These are phyloP conservation scores for Gallinago paraguaiae DNA, from an alignment of 2,113 vertebrate genomes.

Conservation along the genomic window DNA sequence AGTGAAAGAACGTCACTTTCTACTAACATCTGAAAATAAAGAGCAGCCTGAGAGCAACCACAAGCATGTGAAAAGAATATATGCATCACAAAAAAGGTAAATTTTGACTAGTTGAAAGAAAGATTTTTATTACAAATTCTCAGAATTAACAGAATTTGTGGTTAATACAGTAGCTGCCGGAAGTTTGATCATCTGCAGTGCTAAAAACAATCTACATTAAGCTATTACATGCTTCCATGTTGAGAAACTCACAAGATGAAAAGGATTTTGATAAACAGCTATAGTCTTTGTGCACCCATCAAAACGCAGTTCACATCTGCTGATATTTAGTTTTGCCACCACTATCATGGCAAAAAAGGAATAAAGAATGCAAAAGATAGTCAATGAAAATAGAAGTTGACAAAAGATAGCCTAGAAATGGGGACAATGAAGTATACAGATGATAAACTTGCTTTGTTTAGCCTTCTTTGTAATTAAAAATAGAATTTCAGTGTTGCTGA, in stretches of 20 bases:
- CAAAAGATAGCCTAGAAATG: neutral
- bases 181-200: slow-evolving; percentile 21
- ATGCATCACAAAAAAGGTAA: neutral
- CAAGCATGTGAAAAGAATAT: neutral
- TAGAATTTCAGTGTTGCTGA: neutral
- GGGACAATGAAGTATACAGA: neutral
- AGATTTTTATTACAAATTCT: neutral
- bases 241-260: slow-evolving; percentile 38
- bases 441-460: neutral
- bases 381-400: neutral
- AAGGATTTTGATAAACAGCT: slow-evolving; percentile 40
- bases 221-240: neutral
- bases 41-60: neutral
- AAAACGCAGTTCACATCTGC: neutral
- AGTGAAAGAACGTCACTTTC: neutral
- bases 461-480: slow-evolving; percentile 23
- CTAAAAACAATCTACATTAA: slow-evolving; percentile 46
- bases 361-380: neutral
- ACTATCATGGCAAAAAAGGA: neutral
- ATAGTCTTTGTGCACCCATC: neutral
- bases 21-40: neutral
- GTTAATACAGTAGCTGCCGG: neutral
- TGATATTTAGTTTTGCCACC: neutral
- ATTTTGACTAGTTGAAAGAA: slow-evolving; percentile 2
- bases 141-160: neutral